phyloP scores from a whole-genome alignment of 1,140 invertebrate species.

The Euwallacea fornicatus region DNA sequence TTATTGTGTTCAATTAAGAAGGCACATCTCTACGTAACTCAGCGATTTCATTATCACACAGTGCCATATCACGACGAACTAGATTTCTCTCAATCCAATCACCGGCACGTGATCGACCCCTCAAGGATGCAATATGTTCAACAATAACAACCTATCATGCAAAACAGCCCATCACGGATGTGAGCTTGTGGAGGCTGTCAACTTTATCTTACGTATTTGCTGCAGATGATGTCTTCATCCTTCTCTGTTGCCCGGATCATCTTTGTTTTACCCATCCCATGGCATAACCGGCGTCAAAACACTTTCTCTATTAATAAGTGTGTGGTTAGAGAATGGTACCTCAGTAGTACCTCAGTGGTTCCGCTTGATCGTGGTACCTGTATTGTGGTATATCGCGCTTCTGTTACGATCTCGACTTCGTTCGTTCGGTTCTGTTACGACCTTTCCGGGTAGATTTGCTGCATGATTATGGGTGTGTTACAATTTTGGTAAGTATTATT shows the following conservation, averaged over 20 bases:
- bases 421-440: neutral
- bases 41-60: no score
- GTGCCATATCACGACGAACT: no score
- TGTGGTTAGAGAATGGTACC: constrained; percentile 29
- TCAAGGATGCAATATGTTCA: neutral
- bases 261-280: constrained; percentile 34
- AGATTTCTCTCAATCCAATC: neutral
- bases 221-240: neutral
- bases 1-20: no score
- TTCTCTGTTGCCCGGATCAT: neutral
- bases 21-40: no score
- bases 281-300: constrained; percentile 11
- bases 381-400: neutral
- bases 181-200: neutral
- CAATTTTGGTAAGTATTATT: constrained; percentile 29
- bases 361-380: neutral
- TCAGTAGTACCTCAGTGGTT: constrained; percentile 23
- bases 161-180: neutral
- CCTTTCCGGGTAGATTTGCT: neutral
- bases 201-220: no score
- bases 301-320: constrained; percentile 37
- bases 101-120: neutral
- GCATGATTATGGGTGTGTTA: constrained; percentile 26
- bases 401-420: neutral
- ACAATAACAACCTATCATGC: neutral